Base-by-base conservation (phyloP, 2,888 invertebrate species). In the Ethmia dodecea region DNA sequence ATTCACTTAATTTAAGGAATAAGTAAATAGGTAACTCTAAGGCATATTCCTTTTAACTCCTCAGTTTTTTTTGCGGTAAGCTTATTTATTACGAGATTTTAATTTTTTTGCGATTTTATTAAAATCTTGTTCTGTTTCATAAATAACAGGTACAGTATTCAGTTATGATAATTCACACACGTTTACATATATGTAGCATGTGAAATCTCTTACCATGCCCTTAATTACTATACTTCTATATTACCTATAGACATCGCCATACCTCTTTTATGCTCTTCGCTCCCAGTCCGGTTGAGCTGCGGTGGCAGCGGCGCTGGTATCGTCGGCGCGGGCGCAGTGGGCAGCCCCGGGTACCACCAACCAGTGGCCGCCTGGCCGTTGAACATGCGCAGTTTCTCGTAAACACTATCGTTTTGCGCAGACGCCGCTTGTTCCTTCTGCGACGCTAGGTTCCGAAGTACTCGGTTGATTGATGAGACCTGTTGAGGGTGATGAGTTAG, bases 391-490 rank as follows among this genome's bases (percentile, higher is more conserved):
- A 98, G 86, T 84, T 97, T 97, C 83, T 97, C 97, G 81, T 97
- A 97, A 29, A 96, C 95, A 46, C 94, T 94, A 80, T 97, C 97
- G 72, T 92, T 93, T 62, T 93, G 92, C 49, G 91, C 91, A 28
- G 90, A 90, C 28, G 92, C 92, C 56, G 95, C 95, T 76, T 96
- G 96, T 83, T 97, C 98, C 79, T 98, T 99, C 81, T 97, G 97
- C 32, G 97, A 95, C 14, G 98, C 97, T 60, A 99, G 89, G 86
- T 98, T 99, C 46, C 99, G 89, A 39, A 99, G 89, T 42, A 99
- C 99, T 56, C 99, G 93, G 89, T 99, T 99, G 80, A 99, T 99
- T 64, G 97, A 98, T 45, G 98, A 98, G 49, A 98, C 97, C 97
- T 98, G 89, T 12, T 14, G 27, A 18, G 15, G 13, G 14, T 8